A percentile compares a stretch with the other conserved stretches of the same genome.
Conservation (phyloP, 1,140 invertebrate genomes). For the Papilio polyxenes region DNA sequence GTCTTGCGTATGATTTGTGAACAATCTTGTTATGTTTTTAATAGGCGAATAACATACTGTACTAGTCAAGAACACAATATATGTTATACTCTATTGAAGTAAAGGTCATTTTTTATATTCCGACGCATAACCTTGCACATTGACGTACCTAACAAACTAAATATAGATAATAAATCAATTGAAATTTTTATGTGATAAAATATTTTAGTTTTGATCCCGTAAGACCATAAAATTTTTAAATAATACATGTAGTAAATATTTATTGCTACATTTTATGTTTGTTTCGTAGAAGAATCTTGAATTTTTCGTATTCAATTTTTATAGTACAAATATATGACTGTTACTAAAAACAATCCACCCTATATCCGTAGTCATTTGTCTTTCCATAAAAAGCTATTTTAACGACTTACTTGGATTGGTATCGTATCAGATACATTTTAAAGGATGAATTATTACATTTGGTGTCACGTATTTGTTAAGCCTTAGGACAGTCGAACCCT, state of each 20-base stretch:
- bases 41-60: no score
- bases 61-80: not conserved
- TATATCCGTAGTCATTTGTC: no score
- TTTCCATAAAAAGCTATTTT: no score
- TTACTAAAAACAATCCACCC: no score
- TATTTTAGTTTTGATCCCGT: not conserved
- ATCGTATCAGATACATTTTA: not conserved
- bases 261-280: not conserved
- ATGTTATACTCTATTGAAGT: not conserved
- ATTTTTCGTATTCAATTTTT: not conserved
- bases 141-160: not conserved
- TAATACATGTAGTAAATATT: not conserved
- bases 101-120: not conserved
- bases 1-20: no score
- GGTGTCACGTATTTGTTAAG: not conserved
- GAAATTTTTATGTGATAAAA: not conserved
- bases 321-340: not conserved
- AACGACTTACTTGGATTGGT: no score
- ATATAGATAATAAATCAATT: constrained; percentile 20
- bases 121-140: not conserved
- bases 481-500: not conserved
- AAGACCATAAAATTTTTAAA: not conserved
- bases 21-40: no score
- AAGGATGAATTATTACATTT: not conserved
- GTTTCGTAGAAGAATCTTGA: not conserved